Percentiles rank a stretch among this genome's conserved stretches.
phyloP scores from a whole-genome alignment of 2,888 invertebrate species.

The Drosophila greeni region DNA sequence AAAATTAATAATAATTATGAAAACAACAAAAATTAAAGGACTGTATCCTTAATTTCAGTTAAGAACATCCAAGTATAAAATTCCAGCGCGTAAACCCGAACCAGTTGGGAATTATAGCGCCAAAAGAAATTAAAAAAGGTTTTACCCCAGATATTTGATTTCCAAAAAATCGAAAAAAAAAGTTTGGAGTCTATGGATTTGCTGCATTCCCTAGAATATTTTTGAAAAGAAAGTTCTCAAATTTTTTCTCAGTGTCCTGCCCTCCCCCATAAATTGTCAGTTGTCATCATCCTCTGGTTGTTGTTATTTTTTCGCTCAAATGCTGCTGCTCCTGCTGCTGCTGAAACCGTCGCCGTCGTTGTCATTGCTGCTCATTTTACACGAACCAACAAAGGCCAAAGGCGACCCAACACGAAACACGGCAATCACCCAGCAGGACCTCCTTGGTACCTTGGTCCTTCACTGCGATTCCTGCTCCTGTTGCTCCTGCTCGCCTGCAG shows the following conservation, averaged over 20 bases:
- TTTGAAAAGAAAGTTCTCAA: background rate
- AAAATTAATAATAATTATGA: no score
- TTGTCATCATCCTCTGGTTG: constrained; percentile 28
- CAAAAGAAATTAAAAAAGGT: background rate
- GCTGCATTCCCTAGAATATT: background rate
- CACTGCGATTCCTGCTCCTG: constrained; percentile 6
- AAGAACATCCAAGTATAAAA: no score
- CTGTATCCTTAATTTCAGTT: no score
- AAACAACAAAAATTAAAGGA: no score
- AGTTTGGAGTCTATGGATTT: no score
- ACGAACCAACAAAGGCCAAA: constrained; percentile 57
- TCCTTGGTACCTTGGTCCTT: constrained; percentile 19
- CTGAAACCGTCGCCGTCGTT: constrained; percentile 42
- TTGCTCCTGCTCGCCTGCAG: constrained; percentile 46
- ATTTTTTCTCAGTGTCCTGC: constrained; percentile 5
- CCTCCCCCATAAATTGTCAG: constrained; percentile 10
- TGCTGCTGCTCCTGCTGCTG: constrained; percentile 16
- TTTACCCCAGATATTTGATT: background rate
- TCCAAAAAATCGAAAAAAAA: background rate
- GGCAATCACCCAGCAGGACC: constrained; percentile 22
- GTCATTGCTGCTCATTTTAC: constrained; percentile 61
- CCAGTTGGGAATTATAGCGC: background rate
- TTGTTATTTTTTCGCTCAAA: constrained; percentile 10
- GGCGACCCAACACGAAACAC: constrained; percentile 46
- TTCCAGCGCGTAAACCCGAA: background rate